Evolutionary conservation across 1,140 invertebrate species (phyloP), one percentile per base, ranked within the genome.

Genomic region (Agraylea sexmaculata): DNA sequence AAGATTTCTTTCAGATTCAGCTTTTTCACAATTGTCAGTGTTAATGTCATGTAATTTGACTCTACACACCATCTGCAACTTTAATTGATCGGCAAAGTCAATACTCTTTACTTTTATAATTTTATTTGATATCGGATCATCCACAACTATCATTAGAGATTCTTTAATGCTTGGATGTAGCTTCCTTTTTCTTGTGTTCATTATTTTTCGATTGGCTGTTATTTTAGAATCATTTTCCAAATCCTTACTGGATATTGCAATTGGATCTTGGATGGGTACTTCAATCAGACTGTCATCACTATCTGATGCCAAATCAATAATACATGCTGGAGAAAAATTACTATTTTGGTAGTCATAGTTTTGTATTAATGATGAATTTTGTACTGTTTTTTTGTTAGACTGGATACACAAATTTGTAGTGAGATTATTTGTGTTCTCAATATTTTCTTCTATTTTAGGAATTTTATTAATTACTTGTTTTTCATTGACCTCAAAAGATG

Each of bases 51-150:
- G n/a, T 10, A 40, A 5, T 7, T 18, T 22, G n/a, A 40, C 38
- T 16, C 38, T 18, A 16, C 29, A 40, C 11, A 21, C 2, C 29
- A 40, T 32, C 27, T 40, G 32, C 8, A 40, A 31, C 27, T 33
- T 40, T 8, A 12, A 13, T 21, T 40, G 38, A 16, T 40, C 38
- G 3, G 11, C 20, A 21, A 40, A 5, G 10, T 29, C 29, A 12
- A 40, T 31, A 6, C 16, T 5, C 12, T 15, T 33, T 13, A 17
- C 29, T 40, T 21, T 23, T 21, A 40, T 40, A 3, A 40, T 16
- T 2, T 32, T 40, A 23, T 20, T 16, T 4, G 11, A 11, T 12
- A 13, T 31, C 12, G 30, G 30, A 31, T 31, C 30, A 13, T 7
- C 30, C 10, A 5, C 16, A 11, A 12, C 12, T 31, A 8, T 16